Base-by-base conservation (phyloP, 2,797 vertebrate species). In the Spinus olivaceus region DNA sequence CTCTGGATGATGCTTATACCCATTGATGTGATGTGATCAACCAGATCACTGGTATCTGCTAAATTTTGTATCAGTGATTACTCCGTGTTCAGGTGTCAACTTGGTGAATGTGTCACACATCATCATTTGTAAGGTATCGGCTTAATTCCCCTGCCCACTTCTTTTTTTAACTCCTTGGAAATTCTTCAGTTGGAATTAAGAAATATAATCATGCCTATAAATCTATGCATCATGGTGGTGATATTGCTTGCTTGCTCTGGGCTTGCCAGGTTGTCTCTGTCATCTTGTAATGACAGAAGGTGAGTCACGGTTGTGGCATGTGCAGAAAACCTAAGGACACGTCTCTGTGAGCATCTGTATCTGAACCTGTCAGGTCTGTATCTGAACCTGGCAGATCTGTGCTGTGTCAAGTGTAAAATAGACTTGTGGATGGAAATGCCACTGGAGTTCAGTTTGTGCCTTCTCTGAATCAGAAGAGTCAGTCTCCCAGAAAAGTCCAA, bases 211-310 rank as follows among this genome's bases (percentile, higher is more conserved):
- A 59, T 88, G 78, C 27, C 49, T 79, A 3, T 57, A 76, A 54
- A 59, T 16, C 28, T 65, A 24, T 94, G 81, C 51, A 42, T 92
- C 91, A 81, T 35, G 30, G 51, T 91, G 60, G 28, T 87, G 72
- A 73, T 86, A 72, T 2, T 71, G 35, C 28, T 30, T 88, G 63
- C 94, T 96, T 95, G 64, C 71, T 69, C 63, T 92, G 90, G 81
- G 88, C 77, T 90, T 76, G 83, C 86, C 70, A 81, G 77, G 28
- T 90, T 90, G 51, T 41, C 41, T 82, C 30, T 65, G 23, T 76
- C 87, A 39, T 53, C 69, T 81, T 63, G 66, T 79, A 56, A 79
- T 25, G 27, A 32, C 73, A 84, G 42, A 77, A 44, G 20, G 47
- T 73, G 95, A 96, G 59, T 93, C 86, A 94, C 0, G 0, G 17